Base-by-base conservation (phyloP, 2,888 invertebrate genomes). In the Phyllotreta striolata region DNA sequence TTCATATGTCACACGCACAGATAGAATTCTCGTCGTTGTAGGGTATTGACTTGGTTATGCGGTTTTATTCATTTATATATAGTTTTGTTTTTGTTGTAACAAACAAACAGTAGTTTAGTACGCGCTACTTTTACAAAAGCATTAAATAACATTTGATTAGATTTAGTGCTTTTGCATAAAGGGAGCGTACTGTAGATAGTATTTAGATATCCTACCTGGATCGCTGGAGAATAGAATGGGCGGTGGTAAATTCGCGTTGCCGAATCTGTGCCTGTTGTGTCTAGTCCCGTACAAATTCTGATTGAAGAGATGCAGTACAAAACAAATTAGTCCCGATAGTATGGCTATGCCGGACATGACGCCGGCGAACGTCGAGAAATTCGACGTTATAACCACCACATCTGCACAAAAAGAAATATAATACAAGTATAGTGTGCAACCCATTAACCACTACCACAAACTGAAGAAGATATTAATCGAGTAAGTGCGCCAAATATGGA, bases 201-300 rank as follows among this genome's bases (percentile, higher is more conserved):
- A 24, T 4, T 24, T n/a, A n/a, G n/a, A n/a, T n/a, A n/a, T 24
- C 70, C 82, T 83, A 93, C 93, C 93, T 82, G 92, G 91, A 80
- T 93, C 92, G 80, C 91, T 92, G 70, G 92, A 91, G 84, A 92
- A 93, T 74, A 93, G 85, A 78, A 93, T 91, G 49, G 93, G 92
- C 67, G 93, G 93, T 68, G 92, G 90, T 75, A 92, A 86, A 76
- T 91, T 89, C 64, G 93, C 93, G 82, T 93, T 92, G 65, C 91
- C 93, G 77, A 91, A 91, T 71, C 91, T 86, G 76, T 91, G 91
- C 72, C 89, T 83, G 71, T 86, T 83, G 55, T 72, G 73, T 12
- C 73, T 71, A 35, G 73, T 70, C 67, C 84, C 81, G 75, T 85
- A 86, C 64, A 87, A 80, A 70, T 86, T 86, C 76, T 86, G 84